Evolutionary conservation across 2,888 invertebrate genomes (phyloP).

Genomic region (Malacosoma neustria): DNA sequence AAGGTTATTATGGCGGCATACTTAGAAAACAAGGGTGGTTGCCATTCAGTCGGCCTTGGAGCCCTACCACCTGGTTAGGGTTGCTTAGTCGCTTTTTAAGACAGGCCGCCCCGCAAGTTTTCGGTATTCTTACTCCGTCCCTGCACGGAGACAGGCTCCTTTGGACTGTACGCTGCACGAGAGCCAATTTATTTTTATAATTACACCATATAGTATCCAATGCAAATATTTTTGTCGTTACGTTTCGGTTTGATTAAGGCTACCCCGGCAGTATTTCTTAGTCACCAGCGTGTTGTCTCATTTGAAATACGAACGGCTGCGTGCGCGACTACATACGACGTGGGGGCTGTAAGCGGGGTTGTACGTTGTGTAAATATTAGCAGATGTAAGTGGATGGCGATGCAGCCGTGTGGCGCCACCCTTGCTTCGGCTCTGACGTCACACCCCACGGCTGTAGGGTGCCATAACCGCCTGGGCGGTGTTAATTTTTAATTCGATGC

Average conservation of each 20-base stretch:
- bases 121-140: no score
- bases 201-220: no score
- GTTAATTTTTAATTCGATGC: conserved; percentile 17
- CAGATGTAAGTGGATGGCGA: conserved; percentile 79
- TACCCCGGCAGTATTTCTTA: conserved; percentile 51
- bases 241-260: conserved; percentile 31
- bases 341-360: conserved; percentile 33
- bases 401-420: conserved; percentile 53
- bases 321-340: conserved; percentile 25
- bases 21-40: no score
- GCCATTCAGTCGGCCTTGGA: no score
- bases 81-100: no score
- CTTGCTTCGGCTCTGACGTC: conserved; percentile 42
- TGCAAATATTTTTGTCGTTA: conserved; percentile 11
- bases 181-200: no score
- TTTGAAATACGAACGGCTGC: conserved; percentile 70
- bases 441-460: conserved; percentile 16
- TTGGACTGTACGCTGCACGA: no score
- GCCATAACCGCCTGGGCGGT: conserved; percentile 7
- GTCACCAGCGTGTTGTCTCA: conserved; percentile 58
- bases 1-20: no score
- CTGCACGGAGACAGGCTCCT: no score
- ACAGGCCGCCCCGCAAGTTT: no score
- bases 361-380: conserved; percentile 77
- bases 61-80: no score